Base-by-base conservation (phyloP, 2,797 vertebrate species). In the Austrolebias charrua region DNA sequence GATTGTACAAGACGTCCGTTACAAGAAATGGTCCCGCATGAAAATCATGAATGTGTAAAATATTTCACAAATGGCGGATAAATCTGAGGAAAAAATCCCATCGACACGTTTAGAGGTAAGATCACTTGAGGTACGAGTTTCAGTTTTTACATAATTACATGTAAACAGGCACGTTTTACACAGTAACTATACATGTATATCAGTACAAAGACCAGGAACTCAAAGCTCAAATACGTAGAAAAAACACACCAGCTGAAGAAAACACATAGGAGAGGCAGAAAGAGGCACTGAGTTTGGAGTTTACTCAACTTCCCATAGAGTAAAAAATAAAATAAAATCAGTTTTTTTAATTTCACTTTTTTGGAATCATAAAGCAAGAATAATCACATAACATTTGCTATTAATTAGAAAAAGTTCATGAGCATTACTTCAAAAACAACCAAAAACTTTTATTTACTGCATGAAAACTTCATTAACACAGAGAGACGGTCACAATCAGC, bases 111-210 rank as follows among this genome's bases (percentile, higher is more conserved):
- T 58, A 80, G 85, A 90, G 85, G 88, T 88, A 87, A 83, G 79
- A 79, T 68, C 82, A 79, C 76, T 71, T 79, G 90, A 92, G 89
- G 89, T 92, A 90, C 73, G 72, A 86, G 66, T 78, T 79, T 35
- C 10, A 8, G 86, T 87, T 46, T 71, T 79, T 75, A 73, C 84
- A 75, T 60, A 69, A 60, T 70, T 63, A 60, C 59, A 75, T 80
- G 77, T 86, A 86, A 86, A 89, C 82, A 86, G 56, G 42, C 55
- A 66, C 70, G 47, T 71, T 20, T 62, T 64, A 71, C 28, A 76
- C 43, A 75, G 35, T 49, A 35, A 63, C 45, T 61, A 74, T 54
- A 24, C 24, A 24, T 24, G 24, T 24, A 73, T 56, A 67, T 60
- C 49, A 57, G 43, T 20, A 68, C 53, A 71, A 71, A 45, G 63